Evolutionary conservation across 1,140 invertebrate genomes (phyloP).

Genomic region (Listronotus bonariensis): DNA sequence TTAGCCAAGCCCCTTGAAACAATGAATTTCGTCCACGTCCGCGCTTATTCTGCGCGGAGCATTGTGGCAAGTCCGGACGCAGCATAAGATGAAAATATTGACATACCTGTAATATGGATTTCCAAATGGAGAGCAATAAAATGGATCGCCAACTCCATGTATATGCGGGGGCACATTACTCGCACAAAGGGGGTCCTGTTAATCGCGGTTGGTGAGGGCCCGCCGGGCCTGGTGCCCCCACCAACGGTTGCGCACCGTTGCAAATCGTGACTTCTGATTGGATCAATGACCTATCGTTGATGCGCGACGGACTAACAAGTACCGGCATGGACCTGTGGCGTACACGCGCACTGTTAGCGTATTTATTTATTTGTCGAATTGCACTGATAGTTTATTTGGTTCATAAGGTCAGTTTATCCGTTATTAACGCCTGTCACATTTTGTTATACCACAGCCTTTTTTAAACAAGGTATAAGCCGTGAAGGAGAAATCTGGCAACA

Average conservation of each 20-base stretch:
- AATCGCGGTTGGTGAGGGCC: conserved; percentile 53
- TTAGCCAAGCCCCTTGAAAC: no score
- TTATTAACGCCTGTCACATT: no score
- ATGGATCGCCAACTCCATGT: conserved; percentile 65
- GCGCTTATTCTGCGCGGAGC: no score
- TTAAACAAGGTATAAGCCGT: no score
- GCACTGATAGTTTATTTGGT: no score
- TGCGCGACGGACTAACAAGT: conserved; percentile 7
- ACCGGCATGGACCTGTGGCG: conserved; percentile 6
- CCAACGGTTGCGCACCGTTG: conserved; percentile 50
- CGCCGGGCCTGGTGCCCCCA: conserved; percentile 58
- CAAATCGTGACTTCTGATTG: conserved; percentile 45
- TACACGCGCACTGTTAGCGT: not conserved
- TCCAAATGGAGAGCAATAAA: conserved; percentile 68
- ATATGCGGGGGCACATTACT: conserved; percentile 54
- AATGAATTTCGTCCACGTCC: no score
- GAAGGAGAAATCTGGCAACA: no score
- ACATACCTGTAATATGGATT: conserved; percentile 62
- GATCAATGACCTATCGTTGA: not conserved
- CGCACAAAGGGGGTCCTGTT: conserved; percentile 52
- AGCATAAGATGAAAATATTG: not conserved
- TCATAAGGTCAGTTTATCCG: no score
- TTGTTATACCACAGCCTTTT: no score
- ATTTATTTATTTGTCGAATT: no score
- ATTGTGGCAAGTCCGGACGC: no score